Evolutionary conservation across 2,888 invertebrate species (phyloP).

Genomic region (Hybos culiciformis): DNA sequence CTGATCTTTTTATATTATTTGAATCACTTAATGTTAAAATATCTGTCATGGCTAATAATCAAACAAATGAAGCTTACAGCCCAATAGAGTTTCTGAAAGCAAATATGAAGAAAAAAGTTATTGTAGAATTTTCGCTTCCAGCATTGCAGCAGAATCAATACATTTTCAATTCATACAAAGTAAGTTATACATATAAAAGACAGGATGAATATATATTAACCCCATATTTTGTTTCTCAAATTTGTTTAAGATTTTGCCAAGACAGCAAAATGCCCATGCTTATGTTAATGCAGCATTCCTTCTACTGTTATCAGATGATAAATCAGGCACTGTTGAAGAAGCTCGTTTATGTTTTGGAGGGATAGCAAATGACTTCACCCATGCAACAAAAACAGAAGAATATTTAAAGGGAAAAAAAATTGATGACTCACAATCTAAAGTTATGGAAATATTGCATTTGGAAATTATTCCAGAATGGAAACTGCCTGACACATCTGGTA

Average conservation of each 20-base stretch:
- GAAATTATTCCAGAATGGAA: constrained; percentile 51
- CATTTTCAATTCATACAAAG: constrained; percentile 53
- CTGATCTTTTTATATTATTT: constrained; percentile 48
- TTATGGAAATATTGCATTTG: constrained; percentile 39
- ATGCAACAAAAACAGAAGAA: constrained; percentile 45
- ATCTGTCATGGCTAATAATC: constrained; percentile 36
- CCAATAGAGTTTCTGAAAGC: constrained; percentile 43
- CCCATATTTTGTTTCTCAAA: not conserved
- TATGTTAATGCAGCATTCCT: constrained; percentile 63
- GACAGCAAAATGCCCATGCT: constrained; percentile 65
- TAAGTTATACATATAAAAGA: constrained; percentile 26
- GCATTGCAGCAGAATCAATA: constrained; percentile 38
- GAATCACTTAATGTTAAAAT: constrained; percentile 25
- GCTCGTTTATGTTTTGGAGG: constrained; percentile 52
- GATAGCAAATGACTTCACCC: constrained; percentile 41
- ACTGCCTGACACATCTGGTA: constrained; percentile 52
- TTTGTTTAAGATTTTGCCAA: constrained; percentile 52
- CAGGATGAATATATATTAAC: not conserved
- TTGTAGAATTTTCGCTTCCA: constrained; percentile 46
- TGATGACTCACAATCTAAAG: constrained; percentile 36
- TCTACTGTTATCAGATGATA: constrained; percentile 43
- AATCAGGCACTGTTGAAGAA: constrained; percentile 18
- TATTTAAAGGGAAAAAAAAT: constrained; percentile 37
- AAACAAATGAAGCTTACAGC: constrained; percentile 14
- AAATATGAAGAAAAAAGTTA: constrained; percentile 51